A percentile compares a stretch with the other conserved stretches of the same genome.
These are phyloP conservation scores for Neosalanx taihuensis DNA, from an alignment of 2,797 vertebrate species.

Conservation along the genomic window DNA sequence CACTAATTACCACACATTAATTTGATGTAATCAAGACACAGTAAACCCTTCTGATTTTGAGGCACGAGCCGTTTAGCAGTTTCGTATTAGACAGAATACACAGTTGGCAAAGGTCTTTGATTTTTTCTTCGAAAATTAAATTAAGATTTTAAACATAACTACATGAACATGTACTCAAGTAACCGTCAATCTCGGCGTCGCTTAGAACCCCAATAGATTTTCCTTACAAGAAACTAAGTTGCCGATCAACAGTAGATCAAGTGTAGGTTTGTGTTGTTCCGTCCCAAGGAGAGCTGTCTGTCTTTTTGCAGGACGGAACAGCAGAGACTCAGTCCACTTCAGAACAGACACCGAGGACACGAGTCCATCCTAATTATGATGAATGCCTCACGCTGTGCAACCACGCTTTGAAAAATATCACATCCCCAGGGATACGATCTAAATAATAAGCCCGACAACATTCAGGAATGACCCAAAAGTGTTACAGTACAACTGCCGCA, in stretches of 20 bases:
- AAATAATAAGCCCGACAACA: conserved; percentile 62
- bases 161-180: conserved; percentile 3
- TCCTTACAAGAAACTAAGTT: background rate
- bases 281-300: conserved; percentile 52
- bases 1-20: conserved; percentile 51
- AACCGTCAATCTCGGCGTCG: conserved; percentile 21
- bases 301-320: conserved; percentile 39
- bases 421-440: conserved; percentile 60
- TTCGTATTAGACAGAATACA: conserved; percentile 31
- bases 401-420: conserved; percentile 68
- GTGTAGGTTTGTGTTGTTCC: conserved; percentile 15
- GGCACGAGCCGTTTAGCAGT: conserved; percentile 40
- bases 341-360: conserved; percentile 68
- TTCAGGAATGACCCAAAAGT: conserved; percentile 55
- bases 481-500: conserved; percentile 18
- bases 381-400: conserved; percentile 66
- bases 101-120: conserved; percentile 42
- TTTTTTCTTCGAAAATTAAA: conserved; percentile 22
- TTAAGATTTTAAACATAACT: conserved; percentile 3
- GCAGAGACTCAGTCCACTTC: conserved; percentile 59
- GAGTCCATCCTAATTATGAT: conserved; percentile 74
- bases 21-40: conserved; percentile 44
- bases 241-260: background rate
- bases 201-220: conserved; percentile 30
- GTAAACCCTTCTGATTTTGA: conserved; percentile 31